These are phyloP conservation scores for Gobiocypris rarus DNA, from an alignment of 2,113 vertebrate genomes.

Conservation along the genomic window DNA sequence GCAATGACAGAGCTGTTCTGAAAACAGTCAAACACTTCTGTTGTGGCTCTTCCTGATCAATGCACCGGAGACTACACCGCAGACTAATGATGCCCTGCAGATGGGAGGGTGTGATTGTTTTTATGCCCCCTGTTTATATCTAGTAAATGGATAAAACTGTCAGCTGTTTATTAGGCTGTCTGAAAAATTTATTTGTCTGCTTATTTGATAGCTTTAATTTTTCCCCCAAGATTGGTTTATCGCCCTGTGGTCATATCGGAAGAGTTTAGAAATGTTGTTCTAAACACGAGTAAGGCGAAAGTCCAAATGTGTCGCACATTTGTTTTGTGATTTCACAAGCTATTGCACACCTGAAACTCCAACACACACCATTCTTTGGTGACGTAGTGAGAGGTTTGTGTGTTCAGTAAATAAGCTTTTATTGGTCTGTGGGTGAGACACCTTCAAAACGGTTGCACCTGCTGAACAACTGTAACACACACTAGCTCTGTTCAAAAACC, in stretches of 20 bases:
- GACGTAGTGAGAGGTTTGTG: not conserved
- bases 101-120: not conserved
- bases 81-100: not conserved
- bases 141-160: constrained; percentile 29
- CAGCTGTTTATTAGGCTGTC: constrained; percentile 14
- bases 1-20: not conserved
- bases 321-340: not conserved
- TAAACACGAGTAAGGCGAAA: not conserved
- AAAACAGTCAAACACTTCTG: not conserved
- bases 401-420: constrained; percentile 30
- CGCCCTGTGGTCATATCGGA: not conserved
- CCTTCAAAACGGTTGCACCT: constrained; percentile 8
- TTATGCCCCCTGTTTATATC: constrained; percentile 9
- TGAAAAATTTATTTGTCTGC: not conserved
- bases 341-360: not conserved
- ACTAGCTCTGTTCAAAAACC: not conserved
- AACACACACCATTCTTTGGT: not conserved
- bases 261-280: not conserved
- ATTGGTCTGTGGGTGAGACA: constrained; percentile 33
- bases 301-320: not conserved
- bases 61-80: not conserved
- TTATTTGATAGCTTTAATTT: constrained; percentile 21
- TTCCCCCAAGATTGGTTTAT: not conserved
- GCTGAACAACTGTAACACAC: not conserved
- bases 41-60: not conserved